Evolutionary conservation across 2,113 vertebrate species (phyloP).

Genomic region (Sinocyclocheilus anophthalmus): DNA sequence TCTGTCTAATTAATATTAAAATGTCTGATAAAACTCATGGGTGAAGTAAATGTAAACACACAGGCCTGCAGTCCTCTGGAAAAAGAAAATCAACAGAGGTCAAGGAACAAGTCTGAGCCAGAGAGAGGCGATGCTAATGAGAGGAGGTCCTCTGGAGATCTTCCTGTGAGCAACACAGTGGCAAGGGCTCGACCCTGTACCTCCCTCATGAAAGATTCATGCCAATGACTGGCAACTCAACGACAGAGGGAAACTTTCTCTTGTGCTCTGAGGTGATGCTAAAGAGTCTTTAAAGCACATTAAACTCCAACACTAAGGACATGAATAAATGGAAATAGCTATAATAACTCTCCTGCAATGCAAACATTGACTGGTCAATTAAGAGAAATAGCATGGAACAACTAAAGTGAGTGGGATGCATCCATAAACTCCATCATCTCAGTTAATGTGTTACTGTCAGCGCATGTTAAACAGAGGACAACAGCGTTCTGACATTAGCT

Average conservation of each 20-base stretch:
- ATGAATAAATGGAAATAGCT: background rate
- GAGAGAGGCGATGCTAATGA: constrained; percentile 27
- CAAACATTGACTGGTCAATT: constrained; percentile 4
- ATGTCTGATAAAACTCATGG: background rate
- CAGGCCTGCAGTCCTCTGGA: background rate
- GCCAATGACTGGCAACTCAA: background rate
- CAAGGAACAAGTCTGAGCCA: constrained; percentile 8
- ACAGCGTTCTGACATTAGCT: background rate
- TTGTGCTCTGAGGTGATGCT: background rate
- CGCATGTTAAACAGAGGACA: background rate
- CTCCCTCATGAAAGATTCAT: constrained; percentile 35
- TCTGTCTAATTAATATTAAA: constrained; percentile 45
- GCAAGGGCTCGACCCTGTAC: background rate
- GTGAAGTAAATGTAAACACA: constrained; percentile 28
- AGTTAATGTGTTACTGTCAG: constrained; percentile 3
- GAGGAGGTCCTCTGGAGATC: constrained; percentile 20
- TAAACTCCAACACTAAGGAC: background rate
- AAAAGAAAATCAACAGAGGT: constrained; percentile 45
- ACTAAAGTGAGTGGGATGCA: background rate
- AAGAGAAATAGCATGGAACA: background rate
- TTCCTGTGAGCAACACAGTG: constrained; percentile 6
- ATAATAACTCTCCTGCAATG: background rate
- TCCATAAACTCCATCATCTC: background rate
- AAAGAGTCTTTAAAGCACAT: background rate
- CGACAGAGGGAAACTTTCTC: constrained; percentile 4